Conservation (phyloP, 2,113 vertebrate genomes). For the Saccopteryx leptura region DNA sequence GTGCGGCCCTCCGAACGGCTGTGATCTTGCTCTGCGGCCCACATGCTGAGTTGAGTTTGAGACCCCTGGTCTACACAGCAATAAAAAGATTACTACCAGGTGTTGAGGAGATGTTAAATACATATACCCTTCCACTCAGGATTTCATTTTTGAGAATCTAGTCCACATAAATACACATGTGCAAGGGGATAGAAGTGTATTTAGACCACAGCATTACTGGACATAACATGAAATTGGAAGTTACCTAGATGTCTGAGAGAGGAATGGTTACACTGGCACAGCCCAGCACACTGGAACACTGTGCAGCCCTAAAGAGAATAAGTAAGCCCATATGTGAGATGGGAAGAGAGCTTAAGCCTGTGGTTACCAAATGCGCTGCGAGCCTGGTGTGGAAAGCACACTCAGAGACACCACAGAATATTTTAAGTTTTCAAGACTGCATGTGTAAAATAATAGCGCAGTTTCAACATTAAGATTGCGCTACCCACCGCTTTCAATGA, state of each 20-base stretch:
- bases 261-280: background rate
- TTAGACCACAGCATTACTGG: background rate
- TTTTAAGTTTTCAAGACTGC: background rate
- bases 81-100: background rate
- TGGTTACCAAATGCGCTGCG: background rate
- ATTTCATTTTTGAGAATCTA: conserved; percentile 32
- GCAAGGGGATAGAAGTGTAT: background rate
- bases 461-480: background rate
- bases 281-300: background rate
- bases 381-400: background rate
- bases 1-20: too few relatives aligned
- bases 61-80: background rate
- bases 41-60: too few relatives aligned
- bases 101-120: background rate
- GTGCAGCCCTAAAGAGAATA: background rate
- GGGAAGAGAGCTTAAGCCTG: background rate
- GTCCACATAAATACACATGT: background rate
- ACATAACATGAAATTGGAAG: background rate
- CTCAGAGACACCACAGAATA: background rate
- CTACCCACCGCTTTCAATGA: background rate
- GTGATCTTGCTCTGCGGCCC: too few relatives aligned
- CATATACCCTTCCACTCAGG: background rate
- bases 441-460: background rate
- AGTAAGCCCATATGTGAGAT: background rate
- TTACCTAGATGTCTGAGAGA: background rate